Evolutionary conservation across 2,888 invertebrate genomes (phyloP), one percentile per base, ranked within the genome.

Genomic region (Lumbricus terrestris): DNA sequence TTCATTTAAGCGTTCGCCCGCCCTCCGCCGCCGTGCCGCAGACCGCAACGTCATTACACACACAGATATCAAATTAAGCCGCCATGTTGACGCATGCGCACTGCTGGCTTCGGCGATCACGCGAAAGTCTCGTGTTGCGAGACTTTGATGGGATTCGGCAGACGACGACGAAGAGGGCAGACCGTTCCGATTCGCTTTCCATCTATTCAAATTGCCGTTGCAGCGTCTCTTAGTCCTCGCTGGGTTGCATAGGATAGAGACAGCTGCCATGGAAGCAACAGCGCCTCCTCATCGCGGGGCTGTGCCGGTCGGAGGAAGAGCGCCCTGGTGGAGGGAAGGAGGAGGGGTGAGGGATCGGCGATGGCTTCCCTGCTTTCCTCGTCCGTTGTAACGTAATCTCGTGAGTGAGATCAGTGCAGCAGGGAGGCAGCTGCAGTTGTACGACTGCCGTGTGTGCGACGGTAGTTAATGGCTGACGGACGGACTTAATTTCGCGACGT

Each of bases 51-150:
- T 69, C 69, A 69, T 69, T 69, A 69, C 69, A 69, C 69, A 69
- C 69, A 69, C 69, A 69, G 69, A 69, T 69, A 69, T 69, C 69
- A 69, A 69, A 69, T 69, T 69, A 69, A 69, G 69, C 69, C 69
- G 69, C 69, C n/a, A 69, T 69, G 69, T 69, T 69, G 69, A 69
- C 69, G 69, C 69, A 69, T 69, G 69, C 69, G 69, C 69, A n/a
- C 69, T 69, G 69, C 69, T 69, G 69, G 69, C 69, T 69, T 69
- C 69, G 69, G 69, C 69, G 69, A 69, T 69, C 69, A 69, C 69
- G 69, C 69, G 69, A 69, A 47, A 47, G 69, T 69, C 69, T 69
- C 69, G 69, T 69, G 69, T 69, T 69, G 69, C 69, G 69, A 69
- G 69, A 69, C 69, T 69, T n/a, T 69, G 29, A 69, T 69, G 69